Evolutionary conservation across 2,888 invertebrate genomes (phyloP), one percentile per base, ranked within the genome.

Genomic region (Ectemnius cavifrons): DNA sequence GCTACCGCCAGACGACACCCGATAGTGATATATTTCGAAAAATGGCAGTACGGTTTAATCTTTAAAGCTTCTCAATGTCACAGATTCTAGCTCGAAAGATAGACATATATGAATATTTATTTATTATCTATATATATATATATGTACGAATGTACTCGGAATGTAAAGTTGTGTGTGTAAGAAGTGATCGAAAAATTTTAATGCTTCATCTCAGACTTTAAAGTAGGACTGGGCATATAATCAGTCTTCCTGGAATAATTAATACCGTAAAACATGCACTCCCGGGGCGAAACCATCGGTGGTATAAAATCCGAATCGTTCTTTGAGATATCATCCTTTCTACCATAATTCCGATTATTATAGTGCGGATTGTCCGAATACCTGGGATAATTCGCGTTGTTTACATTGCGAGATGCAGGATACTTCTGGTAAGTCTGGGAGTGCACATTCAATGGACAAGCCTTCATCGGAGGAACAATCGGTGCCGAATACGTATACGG

Each of bases 271-370:
- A 77, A 81, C 73, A 83, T 79, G 45, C 79, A 83, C 2, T 79
- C 84, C 23, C 60, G 74, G 20, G 83, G 83, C 6, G 83, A 83
- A 16, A 83, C 72, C 58, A 83, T 78, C 6, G 83, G 83, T 2
- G 79, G 83, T 28, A 65, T 52, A 20, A 37, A 75, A 5, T 84
- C 77, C 1, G 67, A 18, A 6, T 63, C 70, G 37, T 61, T 65
- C 14, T 68, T 73, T n/a, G 45, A 65, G 18, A 13, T 45, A 14
- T 81, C 75, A 4, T 71, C 58, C 20, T 65, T 71, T 14, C 69
- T 68, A 14, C 20, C 63, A 47, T 56, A 23, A 23, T 81, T 70
- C n/a, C 70, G 78, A 27, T 45, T 63, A 14, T 11, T 67, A 13
- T 71, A 71, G n/a, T 5, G 8, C 2, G 70, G n/a, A 16, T 63